Evolutionary conservation across 2,797 vertebrate species (phyloP), one percentile per base, ranked within the genome.

Genomic region (Silurus lanzhouensis): DNA sequence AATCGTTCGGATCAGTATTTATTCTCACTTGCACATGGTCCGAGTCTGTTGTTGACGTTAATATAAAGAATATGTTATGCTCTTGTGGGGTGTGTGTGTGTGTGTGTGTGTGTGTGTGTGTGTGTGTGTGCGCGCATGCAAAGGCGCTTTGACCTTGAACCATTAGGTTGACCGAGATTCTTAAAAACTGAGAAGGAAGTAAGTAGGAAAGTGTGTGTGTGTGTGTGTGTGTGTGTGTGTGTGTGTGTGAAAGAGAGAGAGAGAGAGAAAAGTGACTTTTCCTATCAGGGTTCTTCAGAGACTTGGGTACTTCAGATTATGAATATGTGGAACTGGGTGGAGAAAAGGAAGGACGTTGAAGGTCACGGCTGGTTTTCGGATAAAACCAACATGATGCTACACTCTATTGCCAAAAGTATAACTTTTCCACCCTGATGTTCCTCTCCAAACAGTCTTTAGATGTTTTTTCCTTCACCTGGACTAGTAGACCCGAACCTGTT

Each of bases 291-390:
- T 31, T 31, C 55, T 71, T 44, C 6, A 61, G 20, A 83, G 38
- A 48, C 15, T 66, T 31, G 38, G 60, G 74, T 58, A 27, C 74
- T 78, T 60, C 19, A n/a, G 61, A 15, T 60, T 78, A 64, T 57
- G 74, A 78, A 70, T 57, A 44, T 3, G n/a, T 3, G 52, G 83
- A 48, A 70, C 74, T 70, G 83, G 74, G 83, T 55, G 61, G 86
- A 87, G 66, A 31, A 71, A 81, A 48, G 9, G 52, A 38, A 20
- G 48, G 48, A 67, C 15, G 63, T 6, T 15, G 27, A 58, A 19
- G 52, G 83, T 77, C 83, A 77, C 0, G n/a, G 31, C 57, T 61
- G 63, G 38, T 38, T 38, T 38, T 38, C 38, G 3, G 0, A 38
- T 38, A 38, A 38, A 38, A 38, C 38, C 38, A 38, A 38, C 38